Conservation (phyloP, 37 sponge, comb jelly and placozoan genomes). For the Diacarnus erythraeanus region DNA sequence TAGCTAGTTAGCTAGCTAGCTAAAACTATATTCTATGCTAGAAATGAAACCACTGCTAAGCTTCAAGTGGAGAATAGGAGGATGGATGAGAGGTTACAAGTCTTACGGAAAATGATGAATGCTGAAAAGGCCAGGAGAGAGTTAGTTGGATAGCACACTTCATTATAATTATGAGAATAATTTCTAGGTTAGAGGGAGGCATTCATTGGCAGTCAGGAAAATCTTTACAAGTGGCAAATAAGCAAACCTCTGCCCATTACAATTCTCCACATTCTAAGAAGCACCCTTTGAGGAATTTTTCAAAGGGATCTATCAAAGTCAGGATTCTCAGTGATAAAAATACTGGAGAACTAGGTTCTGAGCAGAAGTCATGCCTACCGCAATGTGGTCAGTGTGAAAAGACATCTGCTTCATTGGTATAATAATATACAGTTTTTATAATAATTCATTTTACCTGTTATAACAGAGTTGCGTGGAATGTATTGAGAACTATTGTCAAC, state of each 20-base stretch:
- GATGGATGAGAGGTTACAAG: constrained; percentile 70
- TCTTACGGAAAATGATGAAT: constrained; percentile 61
- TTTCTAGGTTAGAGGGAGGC: constrained; percentile 19
- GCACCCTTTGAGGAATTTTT: neutral
- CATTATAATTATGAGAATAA: no score
- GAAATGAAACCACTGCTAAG: neutral
- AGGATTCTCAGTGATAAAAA: constrained; percentile 11
- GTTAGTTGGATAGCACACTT: no score
- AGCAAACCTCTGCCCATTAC: neutral
- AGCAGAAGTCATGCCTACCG: neutral
- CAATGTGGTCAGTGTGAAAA: constrained; percentile 67
- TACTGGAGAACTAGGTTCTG: neutral
- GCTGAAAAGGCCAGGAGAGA: constrained; percentile 71
- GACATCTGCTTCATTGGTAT: constrained; percentile 39
- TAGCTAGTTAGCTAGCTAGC: no score
- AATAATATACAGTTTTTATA: neutral
- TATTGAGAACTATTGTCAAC: constrained; percentile 60
- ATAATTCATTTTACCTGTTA: neutral
- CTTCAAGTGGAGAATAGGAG: constrained; percentile 51
- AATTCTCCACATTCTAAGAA: neutral
- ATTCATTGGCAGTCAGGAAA: constrained; percentile 61
- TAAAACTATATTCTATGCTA: neutral
- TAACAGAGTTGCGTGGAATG: constrained; percentile 70
- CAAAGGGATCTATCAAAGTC: constrained; percentile 11
- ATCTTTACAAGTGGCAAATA: neutral